Evolutionary conservation across 1,140 invertebrate genomes (phyloP).

Genomic region (Brachionus paranguensis): DNA sequence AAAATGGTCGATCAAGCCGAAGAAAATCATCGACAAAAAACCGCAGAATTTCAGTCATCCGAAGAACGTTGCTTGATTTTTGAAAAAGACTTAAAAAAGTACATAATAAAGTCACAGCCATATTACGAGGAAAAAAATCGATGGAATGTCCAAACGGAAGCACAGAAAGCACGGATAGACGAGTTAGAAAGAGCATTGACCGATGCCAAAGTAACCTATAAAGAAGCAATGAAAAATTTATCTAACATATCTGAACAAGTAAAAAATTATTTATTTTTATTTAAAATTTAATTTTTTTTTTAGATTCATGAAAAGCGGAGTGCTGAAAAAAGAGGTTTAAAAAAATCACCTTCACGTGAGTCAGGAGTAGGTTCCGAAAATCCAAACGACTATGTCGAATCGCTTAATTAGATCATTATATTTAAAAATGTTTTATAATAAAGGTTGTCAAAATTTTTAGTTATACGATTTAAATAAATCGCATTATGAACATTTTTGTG

Average conservation of each 20-base stretch:
- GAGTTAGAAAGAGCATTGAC: constrained; percentile 51
- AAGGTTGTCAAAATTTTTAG: neutral
- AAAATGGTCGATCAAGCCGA: constrained; percentile 37
- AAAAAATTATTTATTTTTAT: neutral
- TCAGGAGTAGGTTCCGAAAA: constrained; percentile 77
- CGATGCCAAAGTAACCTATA: constrained; percentile 54
- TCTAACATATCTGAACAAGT: constrained; percentile 60
- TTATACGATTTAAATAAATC: neutral
- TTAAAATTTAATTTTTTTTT: neutral
- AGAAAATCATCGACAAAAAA: constrained; percentile 24
- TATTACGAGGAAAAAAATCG: constrained; percentile 37
- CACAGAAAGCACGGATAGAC: constrained; percentile 50
- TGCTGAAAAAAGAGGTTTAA: constrained; percentile 49
- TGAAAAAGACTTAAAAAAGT: constrained; percentile 34
- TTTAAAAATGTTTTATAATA: neutral
- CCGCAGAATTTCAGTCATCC: constrained; percentile 6
- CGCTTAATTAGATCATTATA: neutral
- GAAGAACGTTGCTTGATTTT: neutral
- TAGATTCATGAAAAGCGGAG: constrained; percentile 13
- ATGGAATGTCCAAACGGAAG: constrained; percentile 41
- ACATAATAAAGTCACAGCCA: constrained; percentile 18
- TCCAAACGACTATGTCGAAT: neutral
- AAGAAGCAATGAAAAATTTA: constrained; percentile 53
- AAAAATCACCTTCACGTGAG: constrained; percentile 61
- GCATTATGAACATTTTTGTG: neutral